A percentile compares a stretch with the other conserved stretches of the same genome.
Conservation (phyloP, 2,797 vertebrate genomes). For the Falco rusticolus region DNA sequence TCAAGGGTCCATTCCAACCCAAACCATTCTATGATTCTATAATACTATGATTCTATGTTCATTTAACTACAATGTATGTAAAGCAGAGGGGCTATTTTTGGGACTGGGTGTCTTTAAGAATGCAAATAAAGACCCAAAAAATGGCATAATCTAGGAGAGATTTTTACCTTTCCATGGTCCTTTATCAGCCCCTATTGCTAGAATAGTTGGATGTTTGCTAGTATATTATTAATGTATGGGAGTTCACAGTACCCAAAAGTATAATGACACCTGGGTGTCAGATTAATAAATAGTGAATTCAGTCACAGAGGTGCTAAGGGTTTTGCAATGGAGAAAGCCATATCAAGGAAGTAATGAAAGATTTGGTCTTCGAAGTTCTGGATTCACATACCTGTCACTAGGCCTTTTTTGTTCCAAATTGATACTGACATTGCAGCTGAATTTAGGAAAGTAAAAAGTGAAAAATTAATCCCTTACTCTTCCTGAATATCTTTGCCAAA, state of each 20-base stretch:
- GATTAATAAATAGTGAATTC: background rate
- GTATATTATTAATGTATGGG: background rate
- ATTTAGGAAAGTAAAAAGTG: background rate
- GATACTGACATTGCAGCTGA: background rate
- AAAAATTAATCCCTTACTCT: background rate
- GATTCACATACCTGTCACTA: background rate
- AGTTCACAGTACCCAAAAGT: background rate
- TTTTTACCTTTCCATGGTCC: background rate
- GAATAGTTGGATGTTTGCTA: background rate
- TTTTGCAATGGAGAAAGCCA: background rate
- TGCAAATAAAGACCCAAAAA: background rate
- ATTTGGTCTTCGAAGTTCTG: background rate
- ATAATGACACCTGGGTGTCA: background rate
- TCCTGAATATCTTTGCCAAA: background rate
- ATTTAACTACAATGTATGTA: background rate
- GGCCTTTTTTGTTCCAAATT: background rate
- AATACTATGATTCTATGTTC: background rate
- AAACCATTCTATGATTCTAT: too few relatives aligned
- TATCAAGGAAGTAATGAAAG: background rate
- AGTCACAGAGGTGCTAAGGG: background rate
- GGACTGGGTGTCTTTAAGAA: background rate
- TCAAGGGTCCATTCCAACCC: too few relatives aligned
- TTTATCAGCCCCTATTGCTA: background rate
- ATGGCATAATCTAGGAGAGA: background rate
- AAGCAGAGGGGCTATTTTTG: background rate